Evolutionary conservation across 2,888 invertebrate species (phyloP).

Genomic region (Caradrina kadenii): DNA sequence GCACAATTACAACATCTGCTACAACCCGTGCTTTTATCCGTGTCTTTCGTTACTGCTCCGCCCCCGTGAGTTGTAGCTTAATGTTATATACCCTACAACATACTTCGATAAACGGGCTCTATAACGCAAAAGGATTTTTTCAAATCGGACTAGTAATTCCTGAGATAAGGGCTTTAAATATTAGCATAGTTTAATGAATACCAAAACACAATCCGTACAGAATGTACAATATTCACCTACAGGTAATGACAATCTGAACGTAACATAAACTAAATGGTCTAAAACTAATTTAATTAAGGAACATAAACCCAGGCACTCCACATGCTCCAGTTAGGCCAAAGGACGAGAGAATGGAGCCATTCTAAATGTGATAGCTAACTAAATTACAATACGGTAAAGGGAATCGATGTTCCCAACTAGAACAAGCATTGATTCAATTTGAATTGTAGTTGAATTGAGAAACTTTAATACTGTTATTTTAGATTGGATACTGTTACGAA

Average conservation of each 20-base stretch:
- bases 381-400: constrained; percentile 71
- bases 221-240: constrained; percentile 1
- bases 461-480: constrained; percentile 61
- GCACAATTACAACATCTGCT: no score
- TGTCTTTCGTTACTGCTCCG: neutral
- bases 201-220: neutral
- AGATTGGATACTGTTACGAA: constrained; percentile 57
- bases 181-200: no score
- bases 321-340: constrained; percentile 70
- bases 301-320: constrained; percentile 69
- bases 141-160: no score
- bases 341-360: constrained; percentile 72
- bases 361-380: constrained; percentile 66
- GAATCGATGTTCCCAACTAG: constrained; percentile 64
- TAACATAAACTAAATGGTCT: constrained; percentile 55
- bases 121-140: no score
- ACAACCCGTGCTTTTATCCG: no score
- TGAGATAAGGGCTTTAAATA: no score
- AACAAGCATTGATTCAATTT: constrained; percentile 64
- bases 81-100: no score
- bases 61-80: no score
- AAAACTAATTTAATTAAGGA: constrained; percentile 62
- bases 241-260: constrained; percentile 13
- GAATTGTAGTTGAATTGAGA: constrained; percentile 63
- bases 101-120: no score